Conservation (phyloP, 2,888 invertebrate genomes). For the Acrobeloides nanus region DNA sequence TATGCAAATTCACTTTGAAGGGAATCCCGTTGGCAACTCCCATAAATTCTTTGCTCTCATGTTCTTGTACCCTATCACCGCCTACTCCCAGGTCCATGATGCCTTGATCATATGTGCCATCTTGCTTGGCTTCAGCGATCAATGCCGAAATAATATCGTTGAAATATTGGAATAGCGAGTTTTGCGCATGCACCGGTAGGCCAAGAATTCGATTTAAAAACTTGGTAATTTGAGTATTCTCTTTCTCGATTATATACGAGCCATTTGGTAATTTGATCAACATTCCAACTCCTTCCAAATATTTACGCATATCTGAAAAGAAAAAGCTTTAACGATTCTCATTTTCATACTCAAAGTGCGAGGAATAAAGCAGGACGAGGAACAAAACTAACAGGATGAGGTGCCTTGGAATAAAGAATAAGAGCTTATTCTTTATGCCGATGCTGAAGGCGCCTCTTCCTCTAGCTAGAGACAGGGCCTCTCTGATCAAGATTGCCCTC, state of each 20-base stretch:
- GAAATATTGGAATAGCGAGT: conserved; percentile 91
- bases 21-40: conserved; percentile 67
- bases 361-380: neutral
- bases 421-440: too few species aligned
- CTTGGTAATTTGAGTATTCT: conserved; percentile 82
- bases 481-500: too few species aligned
- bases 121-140: conserved; percentile 81
- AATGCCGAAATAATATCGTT: conserved; percentile 87
- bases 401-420: too few species aligned
- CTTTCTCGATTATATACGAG: conserved; percentile 52
- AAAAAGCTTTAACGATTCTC: too few species aligned
- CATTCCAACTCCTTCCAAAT: conserved; percentile 89
- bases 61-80: conserved; percentile 79
- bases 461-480: too few species aligned
- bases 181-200: conserved; percentile 92
- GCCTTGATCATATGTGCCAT: conserved; percentile 89
- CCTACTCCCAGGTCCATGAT: conserved; percentile 75
- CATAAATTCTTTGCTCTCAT: conserved; percentile 74
- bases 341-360: neutral
- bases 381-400: too few species aligned
- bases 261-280: conserved; percentile 59
- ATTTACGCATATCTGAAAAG: conserved; percentile 73
- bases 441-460: too few species aligned
- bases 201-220: conserved; percentile 93
- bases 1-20: conserved; percentile 77